A percentile compares a stretch with the other conserved stretches of the same genome.
Conservation (phyloP, 2,888 invertebrate species). For the Diaphora mendica region DNA sequence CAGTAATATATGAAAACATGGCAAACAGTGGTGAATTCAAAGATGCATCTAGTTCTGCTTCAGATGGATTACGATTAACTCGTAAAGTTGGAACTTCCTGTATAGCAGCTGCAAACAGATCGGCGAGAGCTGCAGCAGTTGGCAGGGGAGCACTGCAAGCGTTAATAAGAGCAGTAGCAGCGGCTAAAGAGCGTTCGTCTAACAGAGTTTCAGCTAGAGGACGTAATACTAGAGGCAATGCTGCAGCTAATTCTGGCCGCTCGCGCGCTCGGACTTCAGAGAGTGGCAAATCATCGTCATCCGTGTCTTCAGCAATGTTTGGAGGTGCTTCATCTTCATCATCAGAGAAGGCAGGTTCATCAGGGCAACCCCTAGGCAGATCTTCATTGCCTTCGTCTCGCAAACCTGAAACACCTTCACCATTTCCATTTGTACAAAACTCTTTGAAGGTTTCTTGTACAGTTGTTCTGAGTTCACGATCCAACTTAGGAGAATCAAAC, state of each 20-base stretch:
- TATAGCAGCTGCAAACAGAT: constrained; percentile 78
- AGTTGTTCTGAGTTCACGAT: constrained; percentile 92
- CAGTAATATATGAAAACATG: constrained; percentile 93
- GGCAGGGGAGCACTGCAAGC: constrained; percentile 77
- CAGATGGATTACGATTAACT: constrained; percentile 81
- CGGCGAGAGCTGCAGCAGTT: constrained; percentile 76
- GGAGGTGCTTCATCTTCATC: constrained; percentile 90
- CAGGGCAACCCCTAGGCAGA: constrained; percentile 79
- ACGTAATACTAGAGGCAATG: constrained; percentile 76
- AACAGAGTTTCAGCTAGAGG: constrained; percentile 80
- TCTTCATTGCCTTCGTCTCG: constrained; percentile 79
- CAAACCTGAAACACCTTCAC: constrained; percentile 82
- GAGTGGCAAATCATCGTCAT: constrained; percentile 91
- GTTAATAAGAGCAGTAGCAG: constrained; percentile 74
- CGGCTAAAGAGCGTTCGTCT: constrained; percentile 75
- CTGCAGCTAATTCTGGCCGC: constrained; percentile 85
- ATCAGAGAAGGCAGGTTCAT: constrained; percentile 94
- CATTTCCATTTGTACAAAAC: constrained; percentile 89
- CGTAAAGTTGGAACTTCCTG: constrained; percentile 84
- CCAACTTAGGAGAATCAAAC: constrained; percentile 95
- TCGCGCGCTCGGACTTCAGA: constrained; percentile 91
- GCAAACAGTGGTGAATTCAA: constrained; percentile 94
- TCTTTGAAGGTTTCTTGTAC: constrained; percentile 97
- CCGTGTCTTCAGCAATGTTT: constrained; percentile 87
- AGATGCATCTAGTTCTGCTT: constrained; percentile 88